phyloP scores from a whole-genome alignment of 2,888 invertebrate species.

The Thereva unica region DNA sequence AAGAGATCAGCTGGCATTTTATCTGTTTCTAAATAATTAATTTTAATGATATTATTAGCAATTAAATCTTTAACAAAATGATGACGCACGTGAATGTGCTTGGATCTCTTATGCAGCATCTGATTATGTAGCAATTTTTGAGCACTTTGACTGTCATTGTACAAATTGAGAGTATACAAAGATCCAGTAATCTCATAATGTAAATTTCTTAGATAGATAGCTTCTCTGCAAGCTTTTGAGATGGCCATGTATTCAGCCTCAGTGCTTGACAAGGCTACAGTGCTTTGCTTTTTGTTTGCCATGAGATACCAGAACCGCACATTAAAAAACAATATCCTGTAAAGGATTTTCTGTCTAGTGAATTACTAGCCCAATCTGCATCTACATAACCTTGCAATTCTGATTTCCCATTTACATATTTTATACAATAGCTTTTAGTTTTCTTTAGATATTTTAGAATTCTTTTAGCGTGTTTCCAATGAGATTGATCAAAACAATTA shows the following conservation, averaged over 20 bases:
- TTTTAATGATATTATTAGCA: slow-evolving; percentile 6
- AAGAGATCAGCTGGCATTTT: slow-evolving; percentile 4
- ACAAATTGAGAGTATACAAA: no score
- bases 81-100: background rate
- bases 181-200: no score
- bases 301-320: no score
- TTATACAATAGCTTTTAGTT: slow-evolving; percentile 37
- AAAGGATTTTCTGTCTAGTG: background rate
- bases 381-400: background rate
- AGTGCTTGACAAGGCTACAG: no score
- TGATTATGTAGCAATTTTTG: no score
- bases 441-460: slow-evolving; percentile 46
- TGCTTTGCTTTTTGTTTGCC: no score
- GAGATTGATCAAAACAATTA: slow-evolving; percentile 38
- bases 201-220: no score
- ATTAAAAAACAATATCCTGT: no score
- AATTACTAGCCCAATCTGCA: slow-evolving; percentile 3
- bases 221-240: no score
- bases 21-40: slow-evolving; percentile 5
- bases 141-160: no score
- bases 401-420: background rate
- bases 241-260: no score
- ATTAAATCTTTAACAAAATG: slow-evolving; percentile 4
- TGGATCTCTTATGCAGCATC: no score
- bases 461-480: slow-evolving; percentile 43